Evolutionary conservation across 2,797 vertebrate species (phyloP).

Genomic region (Garrulus glandarius): DNA sequence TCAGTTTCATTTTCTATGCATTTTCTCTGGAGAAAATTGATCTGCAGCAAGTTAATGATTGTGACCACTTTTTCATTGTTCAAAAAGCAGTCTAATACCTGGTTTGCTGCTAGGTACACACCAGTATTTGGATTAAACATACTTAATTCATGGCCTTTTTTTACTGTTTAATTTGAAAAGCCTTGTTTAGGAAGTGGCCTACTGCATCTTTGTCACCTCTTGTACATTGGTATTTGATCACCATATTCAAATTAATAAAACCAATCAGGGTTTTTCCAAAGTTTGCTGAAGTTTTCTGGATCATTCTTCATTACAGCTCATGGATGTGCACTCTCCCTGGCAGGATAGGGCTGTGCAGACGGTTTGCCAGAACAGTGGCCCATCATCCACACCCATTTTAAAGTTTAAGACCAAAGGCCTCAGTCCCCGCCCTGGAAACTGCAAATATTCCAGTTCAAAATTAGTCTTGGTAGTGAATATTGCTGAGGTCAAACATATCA

Average conservation of each 20-base stretch:
- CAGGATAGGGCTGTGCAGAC: neutral
- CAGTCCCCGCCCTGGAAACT: neutral
- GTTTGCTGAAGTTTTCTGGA: neutral
- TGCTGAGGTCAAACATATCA: neutral
- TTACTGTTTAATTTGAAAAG: neutral
- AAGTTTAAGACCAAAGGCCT: neutral
- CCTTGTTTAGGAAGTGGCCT: neutral
- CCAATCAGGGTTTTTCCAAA: neutral
- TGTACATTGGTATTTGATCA: neutral
- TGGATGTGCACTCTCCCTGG: accelerated
- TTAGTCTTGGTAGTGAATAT: neutral
- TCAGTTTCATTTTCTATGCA: neutral
- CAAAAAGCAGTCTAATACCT: neutral
- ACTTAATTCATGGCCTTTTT: neutral
- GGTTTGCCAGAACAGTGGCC: neutral
- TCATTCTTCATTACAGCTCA: neutral
- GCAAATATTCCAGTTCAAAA: neutral
- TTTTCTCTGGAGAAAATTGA: neutral
- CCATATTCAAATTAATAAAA: neutral
- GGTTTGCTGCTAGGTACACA: neutral
- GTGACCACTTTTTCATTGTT: neutral
- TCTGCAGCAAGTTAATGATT: neutral
- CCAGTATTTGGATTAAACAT: neutral
- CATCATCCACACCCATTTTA: neutral
- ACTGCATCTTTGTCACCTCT: neutral